Evolutionary conservation across 2,113 vertebrate species (phyloP).

Genomic region (Heptranchias perlo): DNA sequence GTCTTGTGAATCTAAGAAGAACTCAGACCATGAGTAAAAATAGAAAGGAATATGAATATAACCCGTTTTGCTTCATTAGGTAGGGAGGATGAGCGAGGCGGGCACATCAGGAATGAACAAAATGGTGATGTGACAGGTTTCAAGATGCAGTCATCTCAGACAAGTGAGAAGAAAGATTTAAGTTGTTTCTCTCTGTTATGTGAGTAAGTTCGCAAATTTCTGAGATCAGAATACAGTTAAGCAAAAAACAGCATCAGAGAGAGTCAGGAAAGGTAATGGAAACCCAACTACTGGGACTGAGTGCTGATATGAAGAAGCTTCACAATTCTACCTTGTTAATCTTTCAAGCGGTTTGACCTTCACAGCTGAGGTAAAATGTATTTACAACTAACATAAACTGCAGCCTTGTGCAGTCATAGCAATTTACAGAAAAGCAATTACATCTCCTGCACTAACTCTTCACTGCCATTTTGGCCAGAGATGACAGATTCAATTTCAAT

Average conservation of each 20-base stretch:
- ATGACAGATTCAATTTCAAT: conserved; percentile 28
- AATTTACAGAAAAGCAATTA: conserved; percentile 34
- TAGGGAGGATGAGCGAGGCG: background rate
- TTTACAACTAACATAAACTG: conserved; percentile 6
- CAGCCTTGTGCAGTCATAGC: conserved; percentile 4
- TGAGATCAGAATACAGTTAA: background rate
- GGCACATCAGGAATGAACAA: background rate
- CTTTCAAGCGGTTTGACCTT: conserved; percentile 18
- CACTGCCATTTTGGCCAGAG: background rate
- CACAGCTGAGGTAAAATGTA: conserved; percentile 19
- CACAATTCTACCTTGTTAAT: conserved; percentile 24
- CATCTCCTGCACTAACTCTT: conserved; percentile 15
- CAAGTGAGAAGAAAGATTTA: background rate
- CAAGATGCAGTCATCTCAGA: background rate
- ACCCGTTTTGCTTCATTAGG: background rate
- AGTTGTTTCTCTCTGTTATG: background rate
- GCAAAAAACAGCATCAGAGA: background rate
- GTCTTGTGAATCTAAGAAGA: background rate
- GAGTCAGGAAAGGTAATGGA: background rate
- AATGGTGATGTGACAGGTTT: background rate
- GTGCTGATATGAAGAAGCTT: background rate
- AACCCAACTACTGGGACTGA: background rate
- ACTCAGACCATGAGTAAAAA: background rate
- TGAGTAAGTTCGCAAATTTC: background rate
- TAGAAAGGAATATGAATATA: background rate